phyloP scores from a whole-genome alignment of 2,888 invertebrate genomes.

The Campaea margaritaria region DNA sequence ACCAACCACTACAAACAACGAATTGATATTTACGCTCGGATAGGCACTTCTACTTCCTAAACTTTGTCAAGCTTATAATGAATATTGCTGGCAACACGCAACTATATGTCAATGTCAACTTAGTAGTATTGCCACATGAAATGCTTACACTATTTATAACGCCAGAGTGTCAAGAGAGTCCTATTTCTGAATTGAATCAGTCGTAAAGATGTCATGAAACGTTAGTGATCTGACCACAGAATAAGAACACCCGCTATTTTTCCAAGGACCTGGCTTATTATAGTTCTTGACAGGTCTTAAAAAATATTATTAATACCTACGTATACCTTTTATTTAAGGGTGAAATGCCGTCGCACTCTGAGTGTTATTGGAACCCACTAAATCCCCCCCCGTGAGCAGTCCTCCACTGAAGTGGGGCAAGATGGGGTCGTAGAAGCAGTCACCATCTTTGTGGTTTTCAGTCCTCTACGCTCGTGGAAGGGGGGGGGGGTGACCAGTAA shows the following conservation, averaged over 20 bases:
- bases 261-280: neutral
- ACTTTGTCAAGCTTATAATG: conserved; percentile 13
- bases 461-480: too few species aligned
- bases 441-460: too few species aligned
- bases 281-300: conserved; percentile 2
- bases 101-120: conserved; percentile 47
- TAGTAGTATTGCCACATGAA: conserved; percentile 31
- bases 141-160: conserved; percentile 6
- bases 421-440: too few species aligned
- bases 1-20: neutral
- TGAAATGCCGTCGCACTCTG: too few species aligned
- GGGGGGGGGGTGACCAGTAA: too few species aligned
- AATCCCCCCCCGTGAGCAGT: too few species aligned
- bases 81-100: conserved; percentile 23
- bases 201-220: conserved; percentile 8
- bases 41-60: conserved; percentile 14
- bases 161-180: neutral
- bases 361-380: too few species aligned
- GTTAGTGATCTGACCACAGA: too few species aligned
- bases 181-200: conserved; percentile 1
- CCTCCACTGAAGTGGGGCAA: too few species aligned
- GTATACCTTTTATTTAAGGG: too few species aligned
- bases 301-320: too few species aligned
- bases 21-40: conserved; percentile 5
- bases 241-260: too few species aligned